Conservation (phyloP, 2,888 invertebrate species). For the Amorpha juglandis region DNA sequence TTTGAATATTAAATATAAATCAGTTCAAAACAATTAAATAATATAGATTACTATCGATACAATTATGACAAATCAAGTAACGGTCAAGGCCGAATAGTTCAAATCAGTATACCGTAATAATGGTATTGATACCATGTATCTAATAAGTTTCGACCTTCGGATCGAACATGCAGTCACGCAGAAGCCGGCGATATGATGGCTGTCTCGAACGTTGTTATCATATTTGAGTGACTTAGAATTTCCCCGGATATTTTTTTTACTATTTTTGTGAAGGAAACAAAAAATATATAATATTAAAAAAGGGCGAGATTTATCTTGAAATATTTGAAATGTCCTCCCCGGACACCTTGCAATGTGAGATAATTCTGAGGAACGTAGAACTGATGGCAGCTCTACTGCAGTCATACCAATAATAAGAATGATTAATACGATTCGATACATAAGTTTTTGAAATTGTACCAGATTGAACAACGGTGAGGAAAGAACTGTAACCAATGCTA, state of each 20-base stretch:
- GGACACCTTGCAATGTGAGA: not conserved
- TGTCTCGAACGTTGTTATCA: not conserved
- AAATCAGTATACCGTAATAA: slow-evolving; percentile 21
- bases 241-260: no score
- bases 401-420: slow-evolving; percentile 18
- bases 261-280: no score
- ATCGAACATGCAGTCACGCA: slow-evolving; percentile 19
- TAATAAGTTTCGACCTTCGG: slow-evolving; percentile 13
- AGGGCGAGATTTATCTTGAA: no score
- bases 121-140: slow-evolving; percentile 7
- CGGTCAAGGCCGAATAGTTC: slow-evolving; percentile 14
- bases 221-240: no score
- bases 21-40: slow-evolving; percentile 1
- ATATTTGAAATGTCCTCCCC: no score
- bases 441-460: slow-evolving; percentile 4
- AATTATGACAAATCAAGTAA: slow-evolving; percentile 3
- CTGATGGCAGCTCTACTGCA: not conserved
- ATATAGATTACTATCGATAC: slow-evolving; percentile 15
- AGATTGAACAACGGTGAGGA: slow-evolving; percentile 25
- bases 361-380: not conserved
- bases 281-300: no score
- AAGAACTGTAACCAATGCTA: slow-evolving; percentile 33
- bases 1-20: not conserved
- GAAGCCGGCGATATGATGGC: not conserved
- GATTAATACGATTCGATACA: slow-evolving; percentile 21